Evolutionary conservation across 1,140 invertebrate genomes (phyloP).

Genomic region (Bombus huntii): DNA sequence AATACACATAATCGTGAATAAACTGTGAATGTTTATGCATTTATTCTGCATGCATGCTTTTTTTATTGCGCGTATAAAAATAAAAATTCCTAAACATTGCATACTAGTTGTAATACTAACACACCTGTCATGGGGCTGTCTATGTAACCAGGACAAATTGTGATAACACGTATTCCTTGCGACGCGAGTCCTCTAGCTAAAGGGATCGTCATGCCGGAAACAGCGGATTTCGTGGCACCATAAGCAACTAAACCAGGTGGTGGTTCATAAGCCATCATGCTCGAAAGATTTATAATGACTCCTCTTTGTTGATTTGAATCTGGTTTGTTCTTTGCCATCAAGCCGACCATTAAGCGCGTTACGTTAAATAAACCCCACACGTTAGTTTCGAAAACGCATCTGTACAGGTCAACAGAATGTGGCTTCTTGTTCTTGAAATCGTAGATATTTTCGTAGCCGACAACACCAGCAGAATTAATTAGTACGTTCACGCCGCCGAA

Average conservation of each 20-base stretch:
- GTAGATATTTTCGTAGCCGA: slow-evolving; percentile 34
- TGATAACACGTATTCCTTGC: too few relatives aligned
- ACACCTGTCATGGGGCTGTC: slow-evolving; percentile 57
- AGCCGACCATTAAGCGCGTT: slow-evolving; percentile 51
- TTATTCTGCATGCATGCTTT: too few relatives aligned
- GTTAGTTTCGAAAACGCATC: slow-evolving; percentile 57
- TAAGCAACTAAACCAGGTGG: slow-evolving; percentile 60
- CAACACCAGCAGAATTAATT: slow-evolving; percentile 62
- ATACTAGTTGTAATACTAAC: neutral
- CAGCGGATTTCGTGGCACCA: slow-evolving; percentile 55
- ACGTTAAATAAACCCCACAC: slow-evolving; percentile 69
- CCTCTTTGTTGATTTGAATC: slow-evolving; percentile 66
- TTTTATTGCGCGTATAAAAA: too few relatives aligned
- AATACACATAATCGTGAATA: too few relatives aligned
- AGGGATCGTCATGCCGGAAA: slow-evolving; percentile 68
- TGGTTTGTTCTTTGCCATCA: slow-evolving; percentile 64
- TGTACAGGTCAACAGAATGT: slow-evolving; percentile 57
- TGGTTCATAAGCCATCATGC: slow-evolving; percentile 56
- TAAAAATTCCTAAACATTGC: neutral
- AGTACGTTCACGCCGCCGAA: slow-evolving; percentile 68
- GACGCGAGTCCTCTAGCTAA: too few relatives aligned
- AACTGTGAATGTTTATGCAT: too few relatives aligned
- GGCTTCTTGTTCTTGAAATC: slow-evolving; percentile 61
- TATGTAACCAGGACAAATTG: too few relatives aligned
- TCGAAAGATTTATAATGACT: slow-evolving; percentile 68